Conservation (phyloP, 2,888 invertebrate genomes). For the Drosophila paucipuncta region DNA sequence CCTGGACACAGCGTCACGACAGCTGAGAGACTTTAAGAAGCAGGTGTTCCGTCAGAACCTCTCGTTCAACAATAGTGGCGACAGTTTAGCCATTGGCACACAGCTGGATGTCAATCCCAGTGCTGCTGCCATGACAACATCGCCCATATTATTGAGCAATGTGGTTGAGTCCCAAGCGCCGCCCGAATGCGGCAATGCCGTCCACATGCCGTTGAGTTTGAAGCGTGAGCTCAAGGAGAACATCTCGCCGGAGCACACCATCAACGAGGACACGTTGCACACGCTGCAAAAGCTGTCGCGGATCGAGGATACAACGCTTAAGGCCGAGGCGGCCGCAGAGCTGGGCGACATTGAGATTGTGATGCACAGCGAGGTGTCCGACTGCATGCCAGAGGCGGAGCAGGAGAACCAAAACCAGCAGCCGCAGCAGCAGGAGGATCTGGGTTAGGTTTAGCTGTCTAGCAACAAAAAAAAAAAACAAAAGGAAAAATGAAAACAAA, state of each 20-base stretch:
- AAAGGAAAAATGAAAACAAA: background rate
- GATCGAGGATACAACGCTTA: constrained; percentile 54
- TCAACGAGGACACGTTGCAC: constrained; percentile 82
- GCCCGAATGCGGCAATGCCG: constrained; percentile 72
- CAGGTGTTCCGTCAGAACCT: constrained; percentile 84
- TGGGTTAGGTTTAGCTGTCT: constrained; percentile 41
- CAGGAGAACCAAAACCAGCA: constrained; percentile 36
- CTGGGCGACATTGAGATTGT: constrained; percentile 72
- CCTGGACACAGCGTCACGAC: constrained; percentile 83
- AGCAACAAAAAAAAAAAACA: background rate
- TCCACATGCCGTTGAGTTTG: constrained; percentile 87
- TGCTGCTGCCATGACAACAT: constrained; percentile 19
- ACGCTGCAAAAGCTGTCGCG: constrained; percentile 78
- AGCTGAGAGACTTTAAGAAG: constrained; percentile 83
- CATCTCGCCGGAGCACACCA: constrained; percentile 88
- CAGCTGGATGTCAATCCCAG: constrained; percentile 45
- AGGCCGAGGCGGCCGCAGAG: constrained; percentile 57
- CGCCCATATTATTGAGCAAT: constrained; percentile 39
- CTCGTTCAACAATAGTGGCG: constrained; percentile 75
- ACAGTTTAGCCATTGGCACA: constrained; percentile 39
- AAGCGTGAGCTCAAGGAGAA: constrained; percentile 88
- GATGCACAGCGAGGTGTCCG: constrained; percentile 67
- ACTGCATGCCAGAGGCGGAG: constrained; percentile 53
- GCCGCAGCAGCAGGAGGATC: constrained; percentile 47
- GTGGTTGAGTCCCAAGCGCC: constrained; percentile 42